Evolutionary conservation across 2,888 invertebrate genomes (phyloP).

Genomic region (Nymphalis polychloros): DNA sequence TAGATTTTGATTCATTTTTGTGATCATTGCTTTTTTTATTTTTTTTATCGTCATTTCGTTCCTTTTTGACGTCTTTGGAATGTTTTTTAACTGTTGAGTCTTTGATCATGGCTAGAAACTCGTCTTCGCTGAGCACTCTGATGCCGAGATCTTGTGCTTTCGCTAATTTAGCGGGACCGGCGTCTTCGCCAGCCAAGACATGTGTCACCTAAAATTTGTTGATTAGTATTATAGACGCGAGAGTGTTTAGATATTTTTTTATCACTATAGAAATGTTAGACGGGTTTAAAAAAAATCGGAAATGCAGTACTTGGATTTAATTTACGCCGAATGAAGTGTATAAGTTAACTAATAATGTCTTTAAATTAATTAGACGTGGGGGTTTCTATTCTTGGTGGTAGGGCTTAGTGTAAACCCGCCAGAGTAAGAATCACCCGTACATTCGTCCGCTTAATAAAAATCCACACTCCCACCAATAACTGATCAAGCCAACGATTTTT

Average conservation of each 20-base stretch:
- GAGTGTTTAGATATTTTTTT: not conserved
- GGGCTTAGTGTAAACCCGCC: too few relatives aligned
- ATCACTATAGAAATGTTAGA: too few relatives aligned
- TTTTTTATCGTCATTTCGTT: constrained; percentile 38
- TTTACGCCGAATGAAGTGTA: too few relatives aligned
- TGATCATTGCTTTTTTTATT: constrained; percentile 37
- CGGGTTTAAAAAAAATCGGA: too few relatives aligned
- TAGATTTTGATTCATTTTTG: constrained; percentile 30
- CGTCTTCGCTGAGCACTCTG: constrained; percentile 90
- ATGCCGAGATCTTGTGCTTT: constrained; percentile 88
- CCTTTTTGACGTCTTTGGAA: constrained; percentile 42
- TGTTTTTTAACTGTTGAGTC: constrained; percentile 68
- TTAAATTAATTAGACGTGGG: too few relatives aligned
- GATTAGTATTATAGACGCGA: not conserved
- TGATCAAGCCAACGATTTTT: too few relatives aligned
- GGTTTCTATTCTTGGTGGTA: too few relatives aligned
- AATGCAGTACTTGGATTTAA: too few relatives aligned
- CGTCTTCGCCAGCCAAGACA: constrained; percentile 91
- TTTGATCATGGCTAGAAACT: constrained; percentile 88
- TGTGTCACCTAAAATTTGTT: constrained; percentile 82
- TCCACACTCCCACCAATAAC: too few relatives aligned
- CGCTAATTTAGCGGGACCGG: constrained; percentile 91
- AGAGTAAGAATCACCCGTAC: too few relatives aligned
- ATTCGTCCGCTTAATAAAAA: too few relatives aligned
- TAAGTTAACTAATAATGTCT: too few relatives aligned